Evolutionary conservation across 2,797 vertebrate species (phyloP).

Genomic region (Brachyalestes nurse): DNA sequence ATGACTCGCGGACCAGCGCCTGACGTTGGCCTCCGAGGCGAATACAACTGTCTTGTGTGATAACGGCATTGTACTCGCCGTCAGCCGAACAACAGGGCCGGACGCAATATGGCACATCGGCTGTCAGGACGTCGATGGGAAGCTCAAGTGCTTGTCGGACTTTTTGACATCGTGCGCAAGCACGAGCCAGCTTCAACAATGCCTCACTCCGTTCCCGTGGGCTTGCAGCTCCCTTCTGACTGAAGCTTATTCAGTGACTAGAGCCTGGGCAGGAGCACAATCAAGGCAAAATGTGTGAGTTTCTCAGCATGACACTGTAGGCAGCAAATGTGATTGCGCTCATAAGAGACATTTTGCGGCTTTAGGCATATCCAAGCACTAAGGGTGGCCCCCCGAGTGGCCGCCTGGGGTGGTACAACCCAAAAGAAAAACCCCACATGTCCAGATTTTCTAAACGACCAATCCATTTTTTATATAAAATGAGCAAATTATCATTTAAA

Average conservation of each 20-base stretch:
- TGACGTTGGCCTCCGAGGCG: conserved; percentile 4
- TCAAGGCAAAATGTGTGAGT: neutral
- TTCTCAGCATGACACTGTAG: neutral
- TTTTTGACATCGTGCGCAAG: conserved; percentile 8
- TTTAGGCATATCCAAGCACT: neutral
- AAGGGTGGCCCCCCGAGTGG: neutral
- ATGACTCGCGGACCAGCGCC: conserved; percentile 12
- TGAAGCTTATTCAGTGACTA: neutral
- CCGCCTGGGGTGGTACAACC: conserved; percentile 51
- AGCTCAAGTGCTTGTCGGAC: conserved; percentile 20
- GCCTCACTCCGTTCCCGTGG: conserved; percentile 7
- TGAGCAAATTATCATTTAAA: conserved; percentile 28
- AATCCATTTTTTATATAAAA: conserved; percentile 37
- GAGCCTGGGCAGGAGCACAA: conserved; percentile 6
- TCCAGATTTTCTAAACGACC: conserved; percentile 34
- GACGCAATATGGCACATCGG: neutral
- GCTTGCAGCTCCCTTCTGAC: conserved; percentile 1
- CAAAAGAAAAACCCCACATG: conserved; percentile 29
- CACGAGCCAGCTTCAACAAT: neutral
- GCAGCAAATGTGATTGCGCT: conserved; percentile 15
- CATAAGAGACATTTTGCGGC: neutral
- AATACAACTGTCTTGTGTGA: neutral
- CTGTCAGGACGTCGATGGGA: neutral
- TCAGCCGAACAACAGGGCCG: neutral
- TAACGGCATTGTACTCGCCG: neutral